Conservation (phyloP, 2,797 vertebrate genomes). For the Eptatretus atami region DNA sequence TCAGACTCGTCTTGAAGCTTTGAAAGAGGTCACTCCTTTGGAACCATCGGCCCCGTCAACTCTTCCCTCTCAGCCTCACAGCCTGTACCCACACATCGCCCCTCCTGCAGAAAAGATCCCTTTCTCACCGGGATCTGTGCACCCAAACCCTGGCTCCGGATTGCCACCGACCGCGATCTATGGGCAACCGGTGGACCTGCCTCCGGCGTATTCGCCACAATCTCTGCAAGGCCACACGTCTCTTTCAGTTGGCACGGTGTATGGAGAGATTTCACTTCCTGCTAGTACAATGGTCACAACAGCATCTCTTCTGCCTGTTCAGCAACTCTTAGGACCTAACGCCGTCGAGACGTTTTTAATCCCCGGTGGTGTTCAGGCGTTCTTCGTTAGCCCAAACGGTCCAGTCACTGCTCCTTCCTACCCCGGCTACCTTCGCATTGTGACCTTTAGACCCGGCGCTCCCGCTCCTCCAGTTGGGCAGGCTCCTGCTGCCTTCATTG, state of each 20-base stretch:
- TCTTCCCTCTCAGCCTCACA: neutral
- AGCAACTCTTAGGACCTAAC: slow-evolving; percentile 23
- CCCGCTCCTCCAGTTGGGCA: slow-evolving; percentile 20
- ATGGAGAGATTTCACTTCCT: neutral
- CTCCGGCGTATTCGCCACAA: slow-evolving; percentile 54
- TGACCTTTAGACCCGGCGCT: slow-evolving; percentile 37
- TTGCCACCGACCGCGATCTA: slow-evolving; percentile 10
- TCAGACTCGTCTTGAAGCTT: no score
- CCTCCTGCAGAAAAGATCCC: slow-evolving; percentile 23
- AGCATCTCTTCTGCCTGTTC: neutral
- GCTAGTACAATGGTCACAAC: neutral
- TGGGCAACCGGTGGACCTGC: slow-evolving; percentile 21
- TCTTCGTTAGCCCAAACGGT: slow-evolving; percentile 67
- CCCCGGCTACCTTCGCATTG: slow-evolving; percentile 63
- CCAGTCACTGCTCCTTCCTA: slow-evolving; percentile 81
- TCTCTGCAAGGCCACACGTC: slow-evolving; percentile 54
- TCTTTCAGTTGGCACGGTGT: slow-evolving; percentile 53
- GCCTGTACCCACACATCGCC: slow-evolving; percentile 14
- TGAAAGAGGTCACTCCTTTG: no score
- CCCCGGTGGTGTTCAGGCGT: slow-evolving; percentile 67
- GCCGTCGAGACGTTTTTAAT: slow-evolving; percentile 54
- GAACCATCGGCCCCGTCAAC: neutral
- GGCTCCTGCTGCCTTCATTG: slow-evolving; percentile 43
- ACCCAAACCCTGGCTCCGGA: slow-evolving; percentile 11
- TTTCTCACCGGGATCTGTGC: slow-evolving; percentile 10